These are phyloP conservation scores for Clarias gariepinus DNA, from an alignment of 2,113 vertebrate species.

Conservation along the genomic window DNA sequence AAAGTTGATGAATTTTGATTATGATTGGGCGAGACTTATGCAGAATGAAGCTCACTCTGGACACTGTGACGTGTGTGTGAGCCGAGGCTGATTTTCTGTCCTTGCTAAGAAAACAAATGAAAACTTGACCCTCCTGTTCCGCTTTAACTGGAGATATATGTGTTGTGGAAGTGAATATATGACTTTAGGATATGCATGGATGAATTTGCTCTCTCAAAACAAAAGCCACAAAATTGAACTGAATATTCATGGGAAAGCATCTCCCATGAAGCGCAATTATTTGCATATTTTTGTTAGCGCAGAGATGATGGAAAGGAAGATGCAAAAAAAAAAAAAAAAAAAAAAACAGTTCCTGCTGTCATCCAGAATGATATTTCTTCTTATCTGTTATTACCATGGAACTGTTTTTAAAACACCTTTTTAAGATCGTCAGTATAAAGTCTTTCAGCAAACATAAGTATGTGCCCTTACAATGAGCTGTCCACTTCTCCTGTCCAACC, in stretches of 20 bases:
- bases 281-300: conserved; percentile 49
- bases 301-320: conserved; percentile 10
- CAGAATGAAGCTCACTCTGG: conserved; percentile 30
- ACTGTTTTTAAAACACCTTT: not conserved
- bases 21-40: conserved; percentile 37
- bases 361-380: not conserved
- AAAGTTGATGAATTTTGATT: conserved; percentile 43
- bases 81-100: conserved; percentile 16
- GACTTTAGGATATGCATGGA: conserved; percentile 45
- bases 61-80: conserved; percentile 21
- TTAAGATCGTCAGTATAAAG: not conserved
- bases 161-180: conserved; percentile 20
- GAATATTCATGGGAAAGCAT: conserved; percentile 44
- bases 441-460: conserved; percentile 22
- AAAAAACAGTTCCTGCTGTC: conserved; percentile 19
- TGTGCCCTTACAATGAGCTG: conserved; percentile 51
- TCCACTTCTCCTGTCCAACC: conserved; percentile 41
- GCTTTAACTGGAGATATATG: conserved; percentile 27
- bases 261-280: conserved; percentile 49
- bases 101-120: conserved; percentile 39
- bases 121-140: conserved; percentile 45
- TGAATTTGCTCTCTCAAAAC: conserved; percentile 38
- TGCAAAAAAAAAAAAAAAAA: too few species aligned
- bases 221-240: conserved; percentile 42
- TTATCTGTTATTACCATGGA: not conserved